Conservation (phyloP, 2,888 invertebrate species). For the Dynastes grantii region DNA sequence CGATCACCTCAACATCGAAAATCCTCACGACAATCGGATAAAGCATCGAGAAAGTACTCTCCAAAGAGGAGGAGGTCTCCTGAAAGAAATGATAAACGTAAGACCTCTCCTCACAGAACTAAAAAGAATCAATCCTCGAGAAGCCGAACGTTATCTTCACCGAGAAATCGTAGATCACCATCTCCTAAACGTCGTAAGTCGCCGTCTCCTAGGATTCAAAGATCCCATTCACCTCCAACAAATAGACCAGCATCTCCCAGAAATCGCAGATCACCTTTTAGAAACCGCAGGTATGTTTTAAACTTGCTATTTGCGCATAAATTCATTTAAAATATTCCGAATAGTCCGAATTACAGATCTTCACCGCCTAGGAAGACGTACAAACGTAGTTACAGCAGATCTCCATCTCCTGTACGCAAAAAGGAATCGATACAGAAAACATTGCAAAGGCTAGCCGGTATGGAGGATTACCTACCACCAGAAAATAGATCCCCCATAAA, state of each 20-base stretch:
- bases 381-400: slow-evolving; percentile 47
- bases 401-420: slow-evolving; percentile 38
- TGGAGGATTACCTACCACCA: slow-evolving; percentile 50
- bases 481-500: slow-evolving; percentile 60
- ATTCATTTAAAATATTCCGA: not conserved
- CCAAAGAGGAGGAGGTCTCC: slow-evolving; percentile 25
- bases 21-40: slow-evolving; percentile 2
- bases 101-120: slow-evolving; percentile 39
- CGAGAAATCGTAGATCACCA: slow-evolving; percentile 39
- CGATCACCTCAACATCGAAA: slow-evolving; percentile 10
- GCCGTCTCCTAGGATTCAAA: slow-evolving; percentile 43
- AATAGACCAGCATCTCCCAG: slow-evolving; percentile 11
- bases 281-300: slow-evolving; percentile 23
- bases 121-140: slow-evolving; percentile 37
- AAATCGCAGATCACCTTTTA: slow-evolving; percentile 29
- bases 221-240: slow-evolving; percentile 23
- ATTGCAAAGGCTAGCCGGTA: slow-evolving; percentile 55
- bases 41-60: not conserved
- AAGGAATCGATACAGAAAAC: slow-evolving; percentile 53
- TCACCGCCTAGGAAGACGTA: slow-evolving; percentile 27
- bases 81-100: slow-evolving; percentile 24
- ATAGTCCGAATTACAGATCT: slow-evolving; percentile 19
- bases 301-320: not conserved
- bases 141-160: slow-evolving; percentile 44
- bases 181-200: slow-evolving; percentile 33